A percentile compares a stretch with the other conserved stretches of the same genome.
phyloP scores from a whole-genome alignment of 2,797 vertebrate genomes.

The Parauchenoglanis punctatus region DNA sequence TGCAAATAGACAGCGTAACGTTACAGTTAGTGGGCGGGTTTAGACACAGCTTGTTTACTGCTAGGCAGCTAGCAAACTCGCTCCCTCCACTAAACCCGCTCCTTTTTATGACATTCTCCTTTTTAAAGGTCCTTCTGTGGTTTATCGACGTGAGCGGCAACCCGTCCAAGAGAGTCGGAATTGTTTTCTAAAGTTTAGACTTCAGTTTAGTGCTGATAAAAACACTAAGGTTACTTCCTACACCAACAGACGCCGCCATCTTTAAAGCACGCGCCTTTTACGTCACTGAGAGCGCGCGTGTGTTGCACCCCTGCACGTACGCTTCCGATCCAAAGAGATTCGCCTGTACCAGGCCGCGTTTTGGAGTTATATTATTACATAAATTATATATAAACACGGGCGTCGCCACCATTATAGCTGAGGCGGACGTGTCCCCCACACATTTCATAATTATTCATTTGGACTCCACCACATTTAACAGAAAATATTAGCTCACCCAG shows the following conservation, averaged over 20 bases:
- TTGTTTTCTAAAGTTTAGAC: background rate
- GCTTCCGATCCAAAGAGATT: no score
- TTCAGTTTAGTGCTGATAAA: constrained; percentile 21
- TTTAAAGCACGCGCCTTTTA: constrained; percentile 49
- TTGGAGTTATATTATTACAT: no score
- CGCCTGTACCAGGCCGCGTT: no score
- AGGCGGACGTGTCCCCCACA: no score
- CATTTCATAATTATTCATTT: no score
- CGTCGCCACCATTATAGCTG: no score
- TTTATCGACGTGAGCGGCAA: background rate
- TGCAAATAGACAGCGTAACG: background rate
- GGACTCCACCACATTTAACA: no score
- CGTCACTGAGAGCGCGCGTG: background rate
- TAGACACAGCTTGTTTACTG: background rate
- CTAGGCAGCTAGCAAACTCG: constrained; percentile 19
- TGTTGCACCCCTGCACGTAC: background rate
- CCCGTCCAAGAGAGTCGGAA: no score
- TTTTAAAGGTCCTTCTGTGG: background rate
- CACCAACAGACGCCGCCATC: constrained; percentile 50
- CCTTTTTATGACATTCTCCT: background rate
- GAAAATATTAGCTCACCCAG: no score
- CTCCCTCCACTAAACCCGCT: background rate
- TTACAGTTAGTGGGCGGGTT: background rate
- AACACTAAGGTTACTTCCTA: constrained; percentile 32
- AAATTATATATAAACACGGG: no score